A percentile compares a stretch with the other conserved stretches of the same genome.
Conservation (phyloP, 2,797 vertebrate genomes). For the Chromobotia macracanthus region DNA sequence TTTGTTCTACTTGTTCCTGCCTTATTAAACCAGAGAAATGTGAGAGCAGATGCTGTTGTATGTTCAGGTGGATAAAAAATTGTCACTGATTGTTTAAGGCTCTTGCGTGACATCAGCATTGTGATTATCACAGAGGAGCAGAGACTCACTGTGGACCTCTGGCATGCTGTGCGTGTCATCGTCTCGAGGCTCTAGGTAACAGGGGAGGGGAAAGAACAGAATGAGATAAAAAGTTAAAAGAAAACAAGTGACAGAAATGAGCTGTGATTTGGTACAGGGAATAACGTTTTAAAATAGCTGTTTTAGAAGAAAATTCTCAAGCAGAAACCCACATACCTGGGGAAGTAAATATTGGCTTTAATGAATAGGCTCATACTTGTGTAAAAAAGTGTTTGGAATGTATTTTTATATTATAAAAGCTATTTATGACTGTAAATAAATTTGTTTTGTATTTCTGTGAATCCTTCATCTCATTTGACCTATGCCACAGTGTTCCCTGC, state of each 20-base stretch:
- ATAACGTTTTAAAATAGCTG: neutral
- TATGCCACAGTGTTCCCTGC: slow-evolving; percentile 17
- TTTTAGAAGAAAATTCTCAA: neutral
- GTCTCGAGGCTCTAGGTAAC: slow-evolving; percentile 59
- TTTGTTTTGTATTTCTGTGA: neutral
- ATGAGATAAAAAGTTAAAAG: slow-evolving; percentile 3
- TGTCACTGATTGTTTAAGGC: slow-evolving; percentile 19
- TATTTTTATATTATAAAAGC: neutral
- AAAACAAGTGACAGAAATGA: neutral
- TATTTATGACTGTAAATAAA: neutral
- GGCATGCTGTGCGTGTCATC: slow-evolving; percentile 70
- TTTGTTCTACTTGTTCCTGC: slow-evolving; percentile 23
- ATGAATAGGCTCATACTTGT: neutral
- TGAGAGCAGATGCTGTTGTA: slow-evolving; percentile 3
- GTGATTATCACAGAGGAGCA: slow-evolving; percentile 27
- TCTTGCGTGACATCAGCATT: slow-evolving; percentile 10
- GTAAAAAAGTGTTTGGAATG: neutral
- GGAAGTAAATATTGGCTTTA: slow-evolving; percentile 5
- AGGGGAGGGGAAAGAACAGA: neutral
- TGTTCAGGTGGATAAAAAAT: slow-evolving; percentile 25
- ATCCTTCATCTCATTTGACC: neutral
- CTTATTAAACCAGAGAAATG: slow-evolving; percentile 33
- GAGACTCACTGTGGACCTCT: slow-evolving; percentile 65
- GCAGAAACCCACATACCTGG: neutral
- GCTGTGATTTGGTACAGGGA: slow-evolving; percentile 9